These are phyloP conservation scores for Rhinopomastus cyanomelas DNA, from an alignment of 2,113 vertebrate genomes.

Conservation along the genomic window DNA sequence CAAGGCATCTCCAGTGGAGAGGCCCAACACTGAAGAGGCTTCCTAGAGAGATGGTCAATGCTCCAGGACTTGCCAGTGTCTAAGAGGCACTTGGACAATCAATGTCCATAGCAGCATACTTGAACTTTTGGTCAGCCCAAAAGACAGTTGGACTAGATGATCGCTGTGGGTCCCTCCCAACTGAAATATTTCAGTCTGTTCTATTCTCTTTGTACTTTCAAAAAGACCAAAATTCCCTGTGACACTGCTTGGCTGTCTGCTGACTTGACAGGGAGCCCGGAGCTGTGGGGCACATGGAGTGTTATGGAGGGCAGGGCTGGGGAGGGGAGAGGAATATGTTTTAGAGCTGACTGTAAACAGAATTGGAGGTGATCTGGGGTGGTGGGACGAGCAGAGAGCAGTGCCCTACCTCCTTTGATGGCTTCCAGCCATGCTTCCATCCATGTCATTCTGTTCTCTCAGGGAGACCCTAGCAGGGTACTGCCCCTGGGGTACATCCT, in stretches of 20 bases:
- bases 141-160: background rate
- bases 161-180: no score
- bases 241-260: fast-evolving
- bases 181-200: background rate
- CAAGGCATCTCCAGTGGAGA: background rate
- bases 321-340: background rate
- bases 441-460: background rate
- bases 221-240: background rate
- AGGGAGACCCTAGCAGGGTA: no score
- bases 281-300: fast-evolving
- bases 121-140: background rate
- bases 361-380: background rate
- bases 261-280: background rate
- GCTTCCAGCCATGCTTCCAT: background rate
- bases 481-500: background rate
- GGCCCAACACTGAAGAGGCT: background rate
- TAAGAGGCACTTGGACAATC: background rate
- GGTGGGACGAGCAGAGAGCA: fast-evolving
- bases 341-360: background rate
- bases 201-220: background rate
- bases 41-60: background rate
- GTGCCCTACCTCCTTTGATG: background rate
- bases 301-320: background rate
- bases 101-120: no score
- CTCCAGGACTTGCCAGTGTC: background rate